Conservation (phyloP, 1,140 invertebrate genomes). For the Oryctes rhinoceros region DNA sequence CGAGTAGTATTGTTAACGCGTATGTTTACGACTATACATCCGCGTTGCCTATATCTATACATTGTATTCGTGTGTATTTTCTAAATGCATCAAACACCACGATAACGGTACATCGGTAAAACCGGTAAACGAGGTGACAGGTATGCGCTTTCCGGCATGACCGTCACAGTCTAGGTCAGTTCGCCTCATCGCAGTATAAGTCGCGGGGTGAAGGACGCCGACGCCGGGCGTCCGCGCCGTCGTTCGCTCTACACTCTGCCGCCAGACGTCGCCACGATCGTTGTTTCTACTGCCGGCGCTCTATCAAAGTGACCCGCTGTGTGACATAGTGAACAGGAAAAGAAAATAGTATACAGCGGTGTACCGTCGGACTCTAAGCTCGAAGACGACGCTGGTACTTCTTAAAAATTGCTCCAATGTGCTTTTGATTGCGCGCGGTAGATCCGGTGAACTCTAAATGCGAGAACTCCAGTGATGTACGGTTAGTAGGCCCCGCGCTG, state of each 20-base stretch:
- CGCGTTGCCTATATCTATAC: too few species aligned
- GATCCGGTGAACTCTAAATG: neutral
- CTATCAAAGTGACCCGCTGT: constrained; percentile 16
- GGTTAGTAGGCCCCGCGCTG: constrained; percentile 24
- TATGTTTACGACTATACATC: too few species aligned
- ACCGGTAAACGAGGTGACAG: constrained; percentile 36
- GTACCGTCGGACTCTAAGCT: neutral
- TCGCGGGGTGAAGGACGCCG: constrained; percentile 45
- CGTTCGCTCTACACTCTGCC: constrained; percentile 44
- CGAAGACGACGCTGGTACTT: constrained; percentile 1
- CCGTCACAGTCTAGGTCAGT: constrained; percentile 45
- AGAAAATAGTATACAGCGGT: constrained; percentile 22
- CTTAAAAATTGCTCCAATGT: neutral
- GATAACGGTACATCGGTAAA: constrained; percentile 25
- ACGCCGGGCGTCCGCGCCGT: constrained; percentile 47
- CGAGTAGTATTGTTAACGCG: too few species aligned
- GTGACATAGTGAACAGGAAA: constrained; percentile 19
- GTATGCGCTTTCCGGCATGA: constrained; percentile 31
- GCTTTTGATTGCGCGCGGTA: neutral
- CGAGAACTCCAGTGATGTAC: constrained; percentile 26
- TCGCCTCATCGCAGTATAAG: constrained; percentile 40
- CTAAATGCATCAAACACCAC: constrained; percentile 4
- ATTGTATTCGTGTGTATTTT: constrained; percentile 3
- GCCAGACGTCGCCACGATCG: constrained; percentile 44
- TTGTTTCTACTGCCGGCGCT: constrained; percentile 26